phyloP scores from a whole-genome alignment of 2,797 vertebrate genomes.

The Acomys russatus region DNA sequence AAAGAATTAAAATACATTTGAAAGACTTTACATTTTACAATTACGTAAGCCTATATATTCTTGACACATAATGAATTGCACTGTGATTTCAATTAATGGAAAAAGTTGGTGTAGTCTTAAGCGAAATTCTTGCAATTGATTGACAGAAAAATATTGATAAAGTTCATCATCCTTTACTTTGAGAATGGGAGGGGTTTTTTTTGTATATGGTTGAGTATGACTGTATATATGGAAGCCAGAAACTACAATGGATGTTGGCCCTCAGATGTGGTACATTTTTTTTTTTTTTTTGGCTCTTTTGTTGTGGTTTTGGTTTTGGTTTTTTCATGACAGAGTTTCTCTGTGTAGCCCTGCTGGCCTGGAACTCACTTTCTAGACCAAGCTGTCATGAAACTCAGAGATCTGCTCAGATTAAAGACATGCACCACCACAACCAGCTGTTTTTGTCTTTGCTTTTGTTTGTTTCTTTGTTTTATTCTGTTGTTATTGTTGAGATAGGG shows the following conservation, averaged over 20 bases:
- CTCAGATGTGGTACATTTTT: too few relatives aligned
- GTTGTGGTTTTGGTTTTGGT: not conserved
- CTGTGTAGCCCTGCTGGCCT: not conserved
- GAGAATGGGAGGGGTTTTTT: not conserved
- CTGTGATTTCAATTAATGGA: slow-evolving; percentile 32
- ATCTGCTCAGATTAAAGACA: not conserved
- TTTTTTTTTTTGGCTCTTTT: not conserved
- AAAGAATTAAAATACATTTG: slow-evolving; percentile 33
- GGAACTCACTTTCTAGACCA: not conserved
- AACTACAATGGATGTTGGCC: not conserved
- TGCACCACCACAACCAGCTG: not conserved
- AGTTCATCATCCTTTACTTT: slow-evolving; percentile 1
- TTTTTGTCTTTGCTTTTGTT: not conserved
- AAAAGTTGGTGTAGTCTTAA: not conserved
- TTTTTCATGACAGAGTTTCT: not conserved
- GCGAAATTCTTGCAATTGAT: not conserved
- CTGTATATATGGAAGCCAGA: not conserved
- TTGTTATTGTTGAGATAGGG: not conserved
- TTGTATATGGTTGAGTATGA: not conserved
- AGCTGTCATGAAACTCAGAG: not conserved
- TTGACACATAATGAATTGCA: slow-evolving; percentile 9
- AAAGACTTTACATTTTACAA: not conserved
- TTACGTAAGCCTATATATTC: not conserved
- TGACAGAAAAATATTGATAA: slow-evolving; percentile 20
- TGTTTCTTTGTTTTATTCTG: too few relatives aligned